Base-by-base conservation (phyloP, 1,140 invertebrate genomes). In the Drosophila lacertosa region DNA sequence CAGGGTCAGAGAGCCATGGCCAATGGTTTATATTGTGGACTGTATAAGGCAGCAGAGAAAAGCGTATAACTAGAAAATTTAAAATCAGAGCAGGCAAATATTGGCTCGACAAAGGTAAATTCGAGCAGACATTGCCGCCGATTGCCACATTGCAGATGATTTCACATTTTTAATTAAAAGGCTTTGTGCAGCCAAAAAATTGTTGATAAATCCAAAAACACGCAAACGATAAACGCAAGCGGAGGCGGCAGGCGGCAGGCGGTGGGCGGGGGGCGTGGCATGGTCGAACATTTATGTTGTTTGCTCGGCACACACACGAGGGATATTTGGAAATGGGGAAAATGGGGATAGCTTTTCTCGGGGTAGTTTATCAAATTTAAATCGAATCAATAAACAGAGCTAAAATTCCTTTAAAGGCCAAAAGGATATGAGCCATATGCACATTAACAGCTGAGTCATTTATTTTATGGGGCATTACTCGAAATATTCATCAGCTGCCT, bases 21-120 rank as follows among this genome's bases (percentile, higher is more conserved):
- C 44, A 26, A 22, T 15, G n/a, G n/a, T n/a, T n/a, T n/a, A n/a
- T n/a, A n/a, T n/a, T n/a, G n/a, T n/a, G 11, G 42, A 45, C 13
- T 3, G 20, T 5, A 39, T 16, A 45, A 4, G 24, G 42, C 20
- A 22, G 10, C 11, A 45, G 42, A 16, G 26, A 6, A 9, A 13
- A 3, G 44, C 3, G 26, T 3, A 13, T 57, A 75, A 74, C 76
- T 69, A 78, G 60, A 79, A 79, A 78, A 69, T 79, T 74, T 79
- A 74, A 78, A 78, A 79, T 79, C 76, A 78, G 74, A 63, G 47
- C 76, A 79, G 76, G 69, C 74, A 79, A 78, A 78, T 78, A 78
- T 78, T 79, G 69, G 60, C 74, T 47, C 13, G 35, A 40, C 51
- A 40, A 54, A 39, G 51, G 20, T 26, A 54, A 54, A 40, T 40